Evolutionary conservation across 2,113 vertebrate species (phyloP), one percentile per base, ranked within the genome.

Genomic region (Circaetus cinerascens): DNA sequence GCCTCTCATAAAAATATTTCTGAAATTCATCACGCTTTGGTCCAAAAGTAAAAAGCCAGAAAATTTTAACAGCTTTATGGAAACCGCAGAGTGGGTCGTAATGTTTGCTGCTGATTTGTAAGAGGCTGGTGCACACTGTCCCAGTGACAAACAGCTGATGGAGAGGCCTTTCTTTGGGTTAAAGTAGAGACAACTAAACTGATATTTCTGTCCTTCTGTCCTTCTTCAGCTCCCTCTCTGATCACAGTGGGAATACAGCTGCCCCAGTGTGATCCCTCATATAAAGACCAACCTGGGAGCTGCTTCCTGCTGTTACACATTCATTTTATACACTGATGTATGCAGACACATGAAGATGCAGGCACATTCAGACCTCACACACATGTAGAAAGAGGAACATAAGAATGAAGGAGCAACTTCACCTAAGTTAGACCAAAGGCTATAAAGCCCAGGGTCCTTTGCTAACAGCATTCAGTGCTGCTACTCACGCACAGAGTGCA

Each of bases 261-360:
- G 66, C 40, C 23, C 20, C 18, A 11, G 7, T 10, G 18, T 50
- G 32, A 72, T 38, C 38, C 11, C 45, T 73, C n/a, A 18, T 5
- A 56, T 1, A n/a, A 40, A 30, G 18, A 64, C 34, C 27, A 50
- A 26, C 8, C 41, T 55, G 45, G n/a, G 38, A 63, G 26, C 11
- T 60, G 59, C 41, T 14, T 57, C 41, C 46, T 2, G 6, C 43
- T 12, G 1, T 32, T 48, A 29, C 15, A 11, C 4, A 4, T 38
- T 57, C 0, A 2, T 48, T 79, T 46, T 34, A 38, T 26, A 32
- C 34, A 9, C 45, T 9, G 32, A 20, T 21, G 29, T 27, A 29
- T 1, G 6, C 12, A 50, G 2, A 3, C 38, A 12, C 0, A 0
- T 48, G 84, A 63, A 59, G 60, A 63, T 19, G n/a, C 19, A 57